Conservation (phyloP, 2,888 invertebrate species). For the Hoplodrina blanda region DNA sequence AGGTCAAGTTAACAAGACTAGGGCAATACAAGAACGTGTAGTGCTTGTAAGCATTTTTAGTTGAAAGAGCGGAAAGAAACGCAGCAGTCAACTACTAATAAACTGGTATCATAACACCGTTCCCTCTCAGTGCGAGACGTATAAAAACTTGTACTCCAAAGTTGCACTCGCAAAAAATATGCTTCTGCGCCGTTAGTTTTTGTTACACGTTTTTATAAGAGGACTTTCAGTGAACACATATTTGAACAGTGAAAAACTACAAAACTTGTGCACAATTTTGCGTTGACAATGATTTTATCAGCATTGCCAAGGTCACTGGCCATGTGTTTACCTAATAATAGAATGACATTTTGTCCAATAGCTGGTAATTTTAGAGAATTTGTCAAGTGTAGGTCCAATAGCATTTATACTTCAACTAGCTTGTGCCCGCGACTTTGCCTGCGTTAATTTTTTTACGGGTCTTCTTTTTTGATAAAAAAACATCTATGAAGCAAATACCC, state of each 20-base stretch:
- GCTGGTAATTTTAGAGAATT: not conserved
- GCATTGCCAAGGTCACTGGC: slow-evolving; percentile 15
- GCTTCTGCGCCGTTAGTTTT: slow-evolving; percentile 42
- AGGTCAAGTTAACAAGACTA: not conserved
- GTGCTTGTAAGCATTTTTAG: no score
- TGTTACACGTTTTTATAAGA: slow-evolving; percentile 14
- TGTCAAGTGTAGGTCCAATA: not conserved
- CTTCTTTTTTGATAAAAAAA: no score
- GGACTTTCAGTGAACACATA: slow-evolving; percentile 7
- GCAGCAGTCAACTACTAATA: no score
- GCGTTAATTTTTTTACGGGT: no score
- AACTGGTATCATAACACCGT: slow-evolving; percentile 20
- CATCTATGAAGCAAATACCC: no score
- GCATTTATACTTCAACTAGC: no score
- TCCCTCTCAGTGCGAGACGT: slow-evolving; percentile 25
- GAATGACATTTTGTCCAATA: not conserved
- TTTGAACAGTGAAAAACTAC: slow-evolving; percentile 14
- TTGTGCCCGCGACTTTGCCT: no score
- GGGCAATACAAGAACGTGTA: no score
- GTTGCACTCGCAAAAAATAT: slow-evolving; percentile 37
- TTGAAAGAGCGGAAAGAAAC: no score
- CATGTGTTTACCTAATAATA: slow-evolving; percentile 4
- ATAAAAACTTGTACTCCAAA: slow-evolving; percentile 31
- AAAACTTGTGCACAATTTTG: not conserved
- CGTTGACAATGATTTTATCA: slow-evolving; percentile 6